Evolutionary conservation across 1,140 invertebrate genomes (phyloP).

Genomic region (Danaus plexippus): DNA sequence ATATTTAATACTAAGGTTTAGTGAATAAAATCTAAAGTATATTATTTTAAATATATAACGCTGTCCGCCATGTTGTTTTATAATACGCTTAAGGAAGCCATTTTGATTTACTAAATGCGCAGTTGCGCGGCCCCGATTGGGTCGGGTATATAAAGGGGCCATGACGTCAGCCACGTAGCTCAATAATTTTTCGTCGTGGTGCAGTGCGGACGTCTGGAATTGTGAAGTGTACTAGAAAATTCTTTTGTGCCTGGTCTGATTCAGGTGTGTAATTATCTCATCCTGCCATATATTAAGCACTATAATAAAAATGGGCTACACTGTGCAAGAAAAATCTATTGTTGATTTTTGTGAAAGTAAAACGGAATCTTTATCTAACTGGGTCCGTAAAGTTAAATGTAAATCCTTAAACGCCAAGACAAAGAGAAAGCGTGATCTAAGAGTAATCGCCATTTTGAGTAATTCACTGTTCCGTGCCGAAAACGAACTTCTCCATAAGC

Average conservation of each 20-base stretch:
- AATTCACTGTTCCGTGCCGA: conserved; percentile 57
- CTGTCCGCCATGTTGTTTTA: too few species aligned
- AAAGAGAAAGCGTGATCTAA: conserved; percentile 63
- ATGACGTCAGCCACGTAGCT: conserved; percentile 47
- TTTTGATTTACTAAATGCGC: conserved; percentile 54
- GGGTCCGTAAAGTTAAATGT: conserved; percentile 67
- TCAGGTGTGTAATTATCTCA: conserved; percentile 65
- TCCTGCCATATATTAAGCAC: conserved; percentile 42
- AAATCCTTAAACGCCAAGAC: conserved; percentile 61
- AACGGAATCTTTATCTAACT: conserved; percentile 62
- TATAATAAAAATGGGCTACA: conserved; percentile 57
- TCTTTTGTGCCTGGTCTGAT: conserved; percentile 56
- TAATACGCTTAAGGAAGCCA: conserved; percentile 29
- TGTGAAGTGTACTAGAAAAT: conserved; percentile 51
- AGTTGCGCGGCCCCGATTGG: conserved; percentile 32
- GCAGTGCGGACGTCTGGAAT: conserved; percentile 40
- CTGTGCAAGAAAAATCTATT: conserved; percentile 55
- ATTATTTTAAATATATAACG: too few species aligned
- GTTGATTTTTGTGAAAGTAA: conserved; percentile 69
- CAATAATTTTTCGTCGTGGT: conserved; percentile 38
- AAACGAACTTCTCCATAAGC: conserved; percentile 58
- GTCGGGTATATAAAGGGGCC: conserved; percentile 45
- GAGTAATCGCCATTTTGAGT: conserved; percentile 65
- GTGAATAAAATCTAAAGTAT: too few species aligned
- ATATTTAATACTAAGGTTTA: too few species aligned